Base-by-base conservation (phyloP, 2,113 vertebrate species). In the Psittacara wagleri region DNA sequence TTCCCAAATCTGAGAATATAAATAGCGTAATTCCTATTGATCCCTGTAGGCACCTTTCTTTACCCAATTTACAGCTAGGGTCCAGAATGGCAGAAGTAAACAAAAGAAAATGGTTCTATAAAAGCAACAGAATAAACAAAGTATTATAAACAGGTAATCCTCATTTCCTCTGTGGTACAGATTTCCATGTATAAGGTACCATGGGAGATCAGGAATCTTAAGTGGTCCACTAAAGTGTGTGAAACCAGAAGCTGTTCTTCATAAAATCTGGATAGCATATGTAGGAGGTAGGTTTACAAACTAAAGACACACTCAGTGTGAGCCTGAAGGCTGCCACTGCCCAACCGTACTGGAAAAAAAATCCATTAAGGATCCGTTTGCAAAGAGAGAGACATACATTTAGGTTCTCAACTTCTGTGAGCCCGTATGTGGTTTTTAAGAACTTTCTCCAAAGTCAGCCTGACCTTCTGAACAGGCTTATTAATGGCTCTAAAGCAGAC, bases 21-120 rank as follows among this genome's bases (percentile, higher is more conserved):
- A 88, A 80, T 59, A 94, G n/a, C 35, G 94, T 81, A 87, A 94
- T 70, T 77, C 49, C 73, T 35, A 67, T 35, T n/a, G 76, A 89
- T 80, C 25, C 35, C 64, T 83, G 43, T 29, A 90, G 76, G 64
- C 59, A 86, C 39, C 35, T 43, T 79, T 80, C 67, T 77, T 79
- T 48, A 90, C 43, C 46, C 35, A 70, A 13, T 77, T 83, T 90
- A 94, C 54, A 86, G 11, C n/a, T 43, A 83, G 43, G 33, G 44
- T 55, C 61, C 68, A 57, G 35, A 81, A 83, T 3, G 7, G 28
- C 8, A 52, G 33, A 68, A 23, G 24, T 28, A 74, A 88, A 90
- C 44, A 74, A 52, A 37, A 63, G 20, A 93, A 80, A 86, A 73
- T 2, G 2, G 33, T 64, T 83, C 55, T 29, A 12, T 27, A 43